These are phyloP conservation scores for Magallana gigas DNA, from an alignment of 1,140 invertebrate genomes.

Conservation along the genomic window DNA sequence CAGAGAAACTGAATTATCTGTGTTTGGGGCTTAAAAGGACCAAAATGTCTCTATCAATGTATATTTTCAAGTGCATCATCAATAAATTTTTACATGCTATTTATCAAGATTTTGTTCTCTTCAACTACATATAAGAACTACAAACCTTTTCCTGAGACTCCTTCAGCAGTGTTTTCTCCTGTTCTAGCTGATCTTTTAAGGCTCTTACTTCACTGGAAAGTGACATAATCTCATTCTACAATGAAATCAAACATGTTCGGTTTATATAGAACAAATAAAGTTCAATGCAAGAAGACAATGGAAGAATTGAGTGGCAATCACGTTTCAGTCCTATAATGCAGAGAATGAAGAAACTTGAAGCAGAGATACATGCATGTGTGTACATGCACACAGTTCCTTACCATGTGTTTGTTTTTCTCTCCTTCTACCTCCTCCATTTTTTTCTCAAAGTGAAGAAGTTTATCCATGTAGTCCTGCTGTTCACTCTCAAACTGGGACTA, in stretches of 20 bases:
- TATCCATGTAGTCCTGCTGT: slow-evolving; percentile 60
- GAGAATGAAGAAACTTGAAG: too few species aligned
- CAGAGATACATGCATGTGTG: too few species aligned
- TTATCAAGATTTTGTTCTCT: too few species aligned
- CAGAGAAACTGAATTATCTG: too few species aligned
- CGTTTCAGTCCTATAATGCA: too few species aligned
- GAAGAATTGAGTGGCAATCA: too few species aligned
- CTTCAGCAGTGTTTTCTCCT: slow-evolving; percentile 9
- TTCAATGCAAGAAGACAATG: too few species aligned
- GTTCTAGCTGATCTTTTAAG: slow-evolving; percentile 42
- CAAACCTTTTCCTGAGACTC: slow-evolving; percentile 45
- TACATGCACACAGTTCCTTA: not conserved
- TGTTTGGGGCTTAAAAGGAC: too few species aligned
- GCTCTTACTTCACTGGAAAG: slow-evolving; percentile 34
- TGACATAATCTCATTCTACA: slow-evolving; percentile 44
- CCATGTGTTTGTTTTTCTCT: slow-evolving; percentile 55
- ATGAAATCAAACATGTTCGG: not conserved
- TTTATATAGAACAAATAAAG: too few species aligned
- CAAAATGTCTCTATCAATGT: too few species aligned
- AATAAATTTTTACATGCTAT: too few species aligned
- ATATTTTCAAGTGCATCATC: too few species aligned
- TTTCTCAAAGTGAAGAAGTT: slow-evolving; percentile 62
- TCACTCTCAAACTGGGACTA: slow-evolving; percentile 60
- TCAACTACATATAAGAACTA: not conserved
- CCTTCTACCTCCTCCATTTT: slow-evolving; percentile 62